Conservation (phyloP, 2,888 invertebrate species). For the Temnothorax rugatulus region DNA sequence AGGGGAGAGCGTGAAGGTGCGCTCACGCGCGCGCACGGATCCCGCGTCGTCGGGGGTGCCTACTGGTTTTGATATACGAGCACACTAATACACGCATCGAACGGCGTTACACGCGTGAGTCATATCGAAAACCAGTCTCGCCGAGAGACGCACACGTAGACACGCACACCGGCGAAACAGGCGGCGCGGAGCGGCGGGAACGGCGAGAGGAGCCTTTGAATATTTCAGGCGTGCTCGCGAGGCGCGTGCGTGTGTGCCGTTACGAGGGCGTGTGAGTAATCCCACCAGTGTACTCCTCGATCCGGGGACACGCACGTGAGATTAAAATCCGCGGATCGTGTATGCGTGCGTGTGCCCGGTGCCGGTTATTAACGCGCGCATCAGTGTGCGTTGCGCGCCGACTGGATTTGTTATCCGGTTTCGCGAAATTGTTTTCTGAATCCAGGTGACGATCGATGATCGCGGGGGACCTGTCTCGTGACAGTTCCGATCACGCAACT, state of each 20-base stretch:
- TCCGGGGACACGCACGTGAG: constrained; percentile 70
- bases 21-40: constrained; percentile 56
- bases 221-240: constrained; percentile 75
- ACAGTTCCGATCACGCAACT: not conserved
- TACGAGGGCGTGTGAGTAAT: constrained; percentile 73
- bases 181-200: constrained; percentile 48
- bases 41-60: constrained; percentile 84
- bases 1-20: constrained; percentile 1
- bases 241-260: constrained; percentile 69
- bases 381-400: not conserved
- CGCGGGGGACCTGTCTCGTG: not conserved
- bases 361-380: constrained; percentile 33
- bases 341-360: not conserved
- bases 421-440: constrained; percentile 57
- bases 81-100: constrained; percentile 81
- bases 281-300: constrained; percentile 63
- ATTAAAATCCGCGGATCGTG: constrained; percentile 52
- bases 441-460: constrained; percentile 15
- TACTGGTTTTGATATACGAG: constrained; percentile 86
- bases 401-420: constrained; percentile 41
- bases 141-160: constrained; percentile 60
- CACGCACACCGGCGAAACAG: constrained; percentile 5
- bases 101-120: constrained; percentile 82
- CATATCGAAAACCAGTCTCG: constrained; percentile 84
- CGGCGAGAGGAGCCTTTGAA: constrained; percentile 77